Base-by-base conservation (phyloP, 2,888 invertebrate genomes). In the Plagiodera versicolora region DNA sequence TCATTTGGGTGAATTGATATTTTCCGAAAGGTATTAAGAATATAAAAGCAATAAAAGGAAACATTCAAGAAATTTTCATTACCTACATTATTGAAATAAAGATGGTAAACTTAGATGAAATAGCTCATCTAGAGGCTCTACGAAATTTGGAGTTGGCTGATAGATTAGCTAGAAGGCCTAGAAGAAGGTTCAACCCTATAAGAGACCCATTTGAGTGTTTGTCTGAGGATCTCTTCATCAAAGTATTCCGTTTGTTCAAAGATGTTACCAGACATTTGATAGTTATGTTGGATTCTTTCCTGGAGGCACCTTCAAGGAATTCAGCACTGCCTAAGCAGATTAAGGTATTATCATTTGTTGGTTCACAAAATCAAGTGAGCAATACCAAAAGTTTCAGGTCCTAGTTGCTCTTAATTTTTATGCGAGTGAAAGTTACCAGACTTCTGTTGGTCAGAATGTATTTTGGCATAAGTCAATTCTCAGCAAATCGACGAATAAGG, bases 361-460 rank as follows among this genome's bases (percentile, higher is more conserved):
- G 45, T 44, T 9, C 45, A 3, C 30, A 17, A 46, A n/a, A 54
- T 14, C 14, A 54, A 44, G 6, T 45, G 20, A n/a, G 44, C 45
- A 54, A 19, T 20, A 45, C 30, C 32, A 8, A 30, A 18, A 11
- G 9, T 55, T 47, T 14, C 44, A 50, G 57, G 50, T 61, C 47
- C 30, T 61, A n/a, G 53, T 32, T 18, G 57, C 58, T 20, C 39
- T 61, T n/a, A 20, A 54, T 53, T 61, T 61, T 49, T 58, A 48
- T 58, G 53, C 48, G 0, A 53, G 20, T 58, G 61, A 58, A 35
- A 51, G 57, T 16, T 57, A 59, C 30, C 58, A 63, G 54, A 63
- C 50, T 39, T 39, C 19, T 11, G 47, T 63, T 47, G 62, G 58
- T 30, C 48, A 58, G 14, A 55, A 58, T 17, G n/a, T 28, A 58